Evolutionary conservation across 2,113 vertebrate genomes (phyloP), one percentile per base, ranked within the genome.

Genomic region (Cynoglossus semilaevis): DNA sequence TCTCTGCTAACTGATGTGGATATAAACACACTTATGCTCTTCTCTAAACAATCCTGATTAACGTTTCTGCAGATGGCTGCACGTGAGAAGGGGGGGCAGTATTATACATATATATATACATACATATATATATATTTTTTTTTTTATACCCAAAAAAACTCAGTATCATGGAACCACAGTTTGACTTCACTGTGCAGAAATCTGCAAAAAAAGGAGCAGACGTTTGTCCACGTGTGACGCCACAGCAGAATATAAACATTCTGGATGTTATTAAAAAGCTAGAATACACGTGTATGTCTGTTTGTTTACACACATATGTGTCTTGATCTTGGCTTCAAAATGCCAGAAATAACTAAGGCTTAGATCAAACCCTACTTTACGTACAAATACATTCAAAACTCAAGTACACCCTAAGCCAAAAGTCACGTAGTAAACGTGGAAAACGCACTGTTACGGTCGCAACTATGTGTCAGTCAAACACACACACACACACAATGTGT

Each of bases 341-440:
- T n/a, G 34, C 69, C 79, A 79, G 37, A 82, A 86, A 86, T 82
- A 86, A 73, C 66, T 58, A 48, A 58, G 63, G 75, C 67, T 58
- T 53, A 65, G 58, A 55, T 61, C 73, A 70, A 54, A 67, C 67
- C 38, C 54, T 11, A 5, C 40, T 12, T 56, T 61, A 15, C 66
- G 67, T 52, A 53, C 35, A 19, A 58, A 41, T 38, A 1, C 7
- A 46, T 22, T n/a, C 51, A 55, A 60, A 10, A 10, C 9, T 11
- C 5, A 49, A 16, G 18, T 34, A 41, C 51, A 72, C 47, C 9
- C 50, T 63, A 34, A 53, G 54, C 44, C 49, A 58, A 7, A 55
- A 49, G 63, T 60, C 43, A 60, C 47, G 50, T 35, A 6, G 56
- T 53, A n/a, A 29, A 60, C 60, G 49, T 29, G 46, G 29, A 51